A percentile compares a stretch with the other conserved stretches of the same genome.
Conservation (phyloP, 1,140 invertebrate species). For the Camponotus pennsylvanicus region DNA sequence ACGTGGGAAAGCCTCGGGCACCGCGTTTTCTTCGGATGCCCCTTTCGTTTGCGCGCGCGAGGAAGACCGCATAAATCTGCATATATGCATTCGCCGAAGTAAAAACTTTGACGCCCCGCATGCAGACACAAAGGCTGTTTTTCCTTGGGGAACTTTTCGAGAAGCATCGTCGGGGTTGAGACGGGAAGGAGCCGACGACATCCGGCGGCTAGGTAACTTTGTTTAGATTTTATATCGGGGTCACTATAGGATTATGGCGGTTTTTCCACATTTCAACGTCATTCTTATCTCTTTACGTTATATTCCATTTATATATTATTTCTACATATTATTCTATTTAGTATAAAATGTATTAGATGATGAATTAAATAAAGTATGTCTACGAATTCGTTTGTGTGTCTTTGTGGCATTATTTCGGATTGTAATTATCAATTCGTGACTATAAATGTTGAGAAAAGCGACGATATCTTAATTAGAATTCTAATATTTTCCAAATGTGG, state of each 20-base stretch:
- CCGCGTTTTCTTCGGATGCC: conserved; percentile 50
- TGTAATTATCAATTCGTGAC: neutral
- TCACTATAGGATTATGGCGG: neutral
- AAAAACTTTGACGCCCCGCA: conserved; percentile 80
- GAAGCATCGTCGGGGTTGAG: conserved; percentile 33
- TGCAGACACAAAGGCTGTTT: conserved; percentile 70
- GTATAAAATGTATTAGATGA: neutral
- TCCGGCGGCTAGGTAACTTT: conserved; percentile 33
- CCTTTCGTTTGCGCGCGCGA: conserved; percentile 73
- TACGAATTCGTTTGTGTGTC: neutral
- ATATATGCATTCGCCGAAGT: conserved; percentile 82
- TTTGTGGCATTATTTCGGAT: no score
- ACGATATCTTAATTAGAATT: conserved; percentile 21
- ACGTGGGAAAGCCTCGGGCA: conserved; percentile 81
- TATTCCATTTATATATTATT: no score
- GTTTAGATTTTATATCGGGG: conserved; percentile 29
- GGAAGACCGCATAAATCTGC: conserved; percentile 84
- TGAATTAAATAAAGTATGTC: neutral
- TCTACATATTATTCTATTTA: no score
- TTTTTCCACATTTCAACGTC: neutral
- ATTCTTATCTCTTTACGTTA: neutral
- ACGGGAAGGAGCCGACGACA: neutral
- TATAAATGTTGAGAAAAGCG: neutral
- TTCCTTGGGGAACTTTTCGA: conserved; percentile 62
- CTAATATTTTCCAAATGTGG: conserved; percentile 8